Percentiles rank a stretch among this genome's conserved stretches.
Evolutionary conservation across 2,888 invertebrate genomes (phyloP).

Genomic region (Cybosia mesomella): DNA sequence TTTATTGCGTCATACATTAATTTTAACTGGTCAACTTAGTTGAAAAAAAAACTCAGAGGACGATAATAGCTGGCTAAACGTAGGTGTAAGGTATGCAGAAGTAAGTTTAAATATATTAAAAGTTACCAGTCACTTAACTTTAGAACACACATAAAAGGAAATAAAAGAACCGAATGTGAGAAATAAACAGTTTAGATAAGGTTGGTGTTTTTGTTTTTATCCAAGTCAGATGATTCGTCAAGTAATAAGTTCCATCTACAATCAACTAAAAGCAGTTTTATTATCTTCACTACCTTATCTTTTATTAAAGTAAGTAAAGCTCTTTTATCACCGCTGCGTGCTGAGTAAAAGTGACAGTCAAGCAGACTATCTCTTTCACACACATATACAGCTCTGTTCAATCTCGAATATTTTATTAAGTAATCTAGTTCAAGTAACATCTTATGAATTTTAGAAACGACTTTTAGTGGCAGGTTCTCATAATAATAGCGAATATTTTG

Average conservation of each 20-base stretch:
- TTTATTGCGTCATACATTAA: no score
- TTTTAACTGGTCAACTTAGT: no score
- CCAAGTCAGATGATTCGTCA: neutral
- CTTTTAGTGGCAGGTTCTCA: neutral
- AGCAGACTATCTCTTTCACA: neutral
- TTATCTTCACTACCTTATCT: constrained; percentile 2
- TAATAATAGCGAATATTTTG: neutral
- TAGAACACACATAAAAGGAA: no score
- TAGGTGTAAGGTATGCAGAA: no score
- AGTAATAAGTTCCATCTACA: constrained; percentile 1
- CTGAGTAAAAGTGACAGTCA: neutral
- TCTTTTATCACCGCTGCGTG: neutral
- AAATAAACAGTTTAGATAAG: neutral
- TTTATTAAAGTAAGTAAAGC: constrained; percentile 7
- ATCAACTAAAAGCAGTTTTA: constrained; percentile 4
- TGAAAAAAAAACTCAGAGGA: no score
- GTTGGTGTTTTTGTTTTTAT: neutral
- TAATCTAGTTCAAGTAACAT: neutral
- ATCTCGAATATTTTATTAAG: neutral
- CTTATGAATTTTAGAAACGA: neutral
- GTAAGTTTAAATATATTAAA: no score
- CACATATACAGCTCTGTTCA: neutral
- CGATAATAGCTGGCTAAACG: no score
- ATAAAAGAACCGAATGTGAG: no score
- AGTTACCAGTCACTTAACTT: no score